Evolutionary conservation across 35 echinoderm and acorn worm genomes (phyloP).

Genomic region (Apostichopus japonicus): DNA sequence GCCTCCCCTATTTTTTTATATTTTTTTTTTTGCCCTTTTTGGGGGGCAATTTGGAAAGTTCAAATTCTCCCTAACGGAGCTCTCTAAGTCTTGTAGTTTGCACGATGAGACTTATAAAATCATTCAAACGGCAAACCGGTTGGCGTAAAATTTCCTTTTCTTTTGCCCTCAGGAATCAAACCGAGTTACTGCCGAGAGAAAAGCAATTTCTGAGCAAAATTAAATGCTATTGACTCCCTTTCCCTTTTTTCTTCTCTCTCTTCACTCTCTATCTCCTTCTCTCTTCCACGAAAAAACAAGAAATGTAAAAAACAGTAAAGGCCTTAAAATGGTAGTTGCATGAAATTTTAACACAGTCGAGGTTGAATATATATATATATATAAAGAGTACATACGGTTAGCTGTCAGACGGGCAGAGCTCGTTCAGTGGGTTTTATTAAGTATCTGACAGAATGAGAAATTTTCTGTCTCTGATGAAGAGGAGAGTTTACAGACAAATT

Average conservation of each 20-base stretch:
- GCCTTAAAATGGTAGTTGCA: neutral
- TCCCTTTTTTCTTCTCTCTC: neutral
- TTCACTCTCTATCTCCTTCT: too few relatives aligned
- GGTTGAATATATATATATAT: constrained; percentile 6
- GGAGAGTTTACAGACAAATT: neutral
- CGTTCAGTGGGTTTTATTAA: neutral
- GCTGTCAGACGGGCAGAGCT: neutral
- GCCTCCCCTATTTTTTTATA: too few relatives aligned
- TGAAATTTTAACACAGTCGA: constrained; percentile 2
- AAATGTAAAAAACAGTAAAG: neutral
- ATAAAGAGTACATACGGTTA: neutral
- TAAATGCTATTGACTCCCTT: neutral
- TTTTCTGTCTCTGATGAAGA: neutral
- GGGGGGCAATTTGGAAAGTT: too few relatives aligned
- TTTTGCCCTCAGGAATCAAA: neutral
- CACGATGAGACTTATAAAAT: neutral
- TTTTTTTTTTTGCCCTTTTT: too few relatives aligned
- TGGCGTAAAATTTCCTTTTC: neutral
- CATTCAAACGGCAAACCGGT: neutral
- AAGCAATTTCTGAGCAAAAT: neutral
- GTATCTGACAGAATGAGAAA: constrained; percentile 11
- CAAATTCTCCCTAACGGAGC: too few relatives aligned
- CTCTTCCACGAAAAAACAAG: neutral
- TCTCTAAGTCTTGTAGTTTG: neutral
- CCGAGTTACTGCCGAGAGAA: neutral